Evolutionary conservation across 1,140 invertebrate genomes (phyloP).

Genomic region (Penaeus chinensis): DNA sequence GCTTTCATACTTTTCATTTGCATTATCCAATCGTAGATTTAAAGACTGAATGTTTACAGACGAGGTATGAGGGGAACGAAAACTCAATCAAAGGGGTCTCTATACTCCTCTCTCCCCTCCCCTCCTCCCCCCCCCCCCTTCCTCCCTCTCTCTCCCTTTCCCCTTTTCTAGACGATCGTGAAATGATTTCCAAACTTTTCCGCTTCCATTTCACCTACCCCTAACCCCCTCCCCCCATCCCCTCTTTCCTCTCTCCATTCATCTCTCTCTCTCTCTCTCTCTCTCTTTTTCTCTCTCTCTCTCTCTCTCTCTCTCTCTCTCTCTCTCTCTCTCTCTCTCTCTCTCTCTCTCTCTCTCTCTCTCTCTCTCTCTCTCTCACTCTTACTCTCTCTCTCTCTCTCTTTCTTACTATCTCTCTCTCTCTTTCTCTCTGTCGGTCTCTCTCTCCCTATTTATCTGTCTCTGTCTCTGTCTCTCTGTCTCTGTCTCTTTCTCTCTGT

Average conservation of each 20-base stretch:
- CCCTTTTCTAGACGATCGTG: not conserved
- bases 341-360: not conserved
- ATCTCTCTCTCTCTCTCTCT: not conserved
- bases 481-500: not conserved
- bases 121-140: not conserved
- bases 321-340: not conserved
- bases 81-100: no score
- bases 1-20: no score
- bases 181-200: constrained; percentile 39
- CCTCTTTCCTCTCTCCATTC: not conserved
- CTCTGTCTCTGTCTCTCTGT: not conserved
- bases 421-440: constrained; percentile 27
- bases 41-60: no score
- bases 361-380: not conserved
- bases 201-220: not conserved
- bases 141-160: not conserved
- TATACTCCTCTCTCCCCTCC: not conserved
- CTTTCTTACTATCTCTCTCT: constrained; percentile 33
- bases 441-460: not conserved
- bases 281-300: not conserved
- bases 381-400: not conserved
- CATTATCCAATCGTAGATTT: no score
- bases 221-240: not conserved
- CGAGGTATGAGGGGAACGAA: no score
- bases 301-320: not conserved